Evolutionary conservation across 2,888 invertebrate species (phyloP), one percentile per base, ranked within the genome.

Genomic region (Machimus rusticus): DNA sequence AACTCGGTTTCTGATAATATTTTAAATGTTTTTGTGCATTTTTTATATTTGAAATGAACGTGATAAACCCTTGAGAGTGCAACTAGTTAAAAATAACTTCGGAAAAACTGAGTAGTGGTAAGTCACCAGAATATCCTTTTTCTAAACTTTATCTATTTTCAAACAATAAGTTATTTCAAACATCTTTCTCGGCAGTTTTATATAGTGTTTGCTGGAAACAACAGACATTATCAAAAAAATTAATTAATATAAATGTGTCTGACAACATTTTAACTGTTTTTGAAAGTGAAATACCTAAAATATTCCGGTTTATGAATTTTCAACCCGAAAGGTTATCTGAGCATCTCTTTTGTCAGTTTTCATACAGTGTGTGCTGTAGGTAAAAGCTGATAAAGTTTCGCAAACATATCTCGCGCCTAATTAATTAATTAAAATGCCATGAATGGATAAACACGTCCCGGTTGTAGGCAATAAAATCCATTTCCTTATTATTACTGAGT

Each of bases 341-440:
- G 23, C 12, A 19, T 19, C 39, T 34, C 39, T 19, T n/a, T 23
- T n/a, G 43, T 2, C 39, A n/a, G n/a, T 34, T 28, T 46, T 5
- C n/a, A 16, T 23, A 79, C 51, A 51, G 66, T 28, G 37, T 37
- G 0, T 37, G 19, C 23, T 66, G 28, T 66, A 12, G 19, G 2
- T 34, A 82, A 57, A 57, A 82, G 19, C n/a, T n/a, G 57, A 57
- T 82, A 66, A 82, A 34, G 34, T 37, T 57, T 34, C 19, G 57
- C 37, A 66, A 82, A 82, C 57, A 66, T 66, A 66, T 28, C 74
- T 43, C 74, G 74, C 31, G 34, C 46, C 74, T 85, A 85, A 85
- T 85, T 74, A 85, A 85, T 85, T 85, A 85, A 84, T 84, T 85
- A 85, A 74, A 74, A 43, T 23, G 57, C 74, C n/a, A 85, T 43